Conservation (phyloP, 2,888 invertebrate species). For the Nysson spinosus region DNA sequence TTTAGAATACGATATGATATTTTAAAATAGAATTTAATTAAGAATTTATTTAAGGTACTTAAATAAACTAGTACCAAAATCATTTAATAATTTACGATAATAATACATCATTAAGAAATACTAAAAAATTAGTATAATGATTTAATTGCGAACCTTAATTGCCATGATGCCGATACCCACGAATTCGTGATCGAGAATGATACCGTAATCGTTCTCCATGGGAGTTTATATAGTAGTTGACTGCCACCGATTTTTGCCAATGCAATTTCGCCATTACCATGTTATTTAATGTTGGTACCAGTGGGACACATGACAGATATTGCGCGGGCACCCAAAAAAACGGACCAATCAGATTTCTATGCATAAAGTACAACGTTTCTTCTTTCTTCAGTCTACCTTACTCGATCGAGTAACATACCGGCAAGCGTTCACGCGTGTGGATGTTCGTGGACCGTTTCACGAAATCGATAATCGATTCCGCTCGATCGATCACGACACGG, state of each 20-base stretch:
- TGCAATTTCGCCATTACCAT: slow-evolving; percentile 62
- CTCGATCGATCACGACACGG: slow-evolving; percentile 36
- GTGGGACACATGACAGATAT: slow-evolving; percentile 32
- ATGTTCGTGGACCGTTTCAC: slow-evolving; percentile 10
- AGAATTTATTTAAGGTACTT: too few relatives aligned
- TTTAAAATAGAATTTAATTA: too few relatives aligned
- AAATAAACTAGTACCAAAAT: too few relatives aligned
- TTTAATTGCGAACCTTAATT: slow-evolving; percentile 64
- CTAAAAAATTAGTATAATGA: too few relatives aligned
- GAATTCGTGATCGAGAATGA: slow-evolving; percentile 62
- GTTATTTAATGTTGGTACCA: slow-evolving; percentile 57
- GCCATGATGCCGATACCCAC: slow-evolving; percentile 56
- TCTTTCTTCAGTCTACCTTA: too few relatives aligned
- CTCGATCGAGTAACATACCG: slow-evolving; percentile 23
- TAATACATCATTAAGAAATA: too few relatives aligned
- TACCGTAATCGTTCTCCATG: slow-evolving; percentile 49
- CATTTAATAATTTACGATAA: too few relatives aligned
- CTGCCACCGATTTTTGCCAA: slow-evolving; percentile 45
- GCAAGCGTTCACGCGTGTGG: slow-evolving; percentile 25
- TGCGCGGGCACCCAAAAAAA: slow-evolving; percentile 46
- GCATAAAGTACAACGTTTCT: slow-evolving; percentile 43
- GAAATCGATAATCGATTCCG: slow-evolving; percentile 39
- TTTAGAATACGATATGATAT: too few relatives aligned
- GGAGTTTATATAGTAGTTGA: slow-evolving; percentile 65
- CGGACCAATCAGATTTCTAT: slow-evolving; percentile 42